Evolutionary conservation across 2,113 vertebrate genomes (phyloP).

Genomic region (Collichthys lucidus): DNA sequence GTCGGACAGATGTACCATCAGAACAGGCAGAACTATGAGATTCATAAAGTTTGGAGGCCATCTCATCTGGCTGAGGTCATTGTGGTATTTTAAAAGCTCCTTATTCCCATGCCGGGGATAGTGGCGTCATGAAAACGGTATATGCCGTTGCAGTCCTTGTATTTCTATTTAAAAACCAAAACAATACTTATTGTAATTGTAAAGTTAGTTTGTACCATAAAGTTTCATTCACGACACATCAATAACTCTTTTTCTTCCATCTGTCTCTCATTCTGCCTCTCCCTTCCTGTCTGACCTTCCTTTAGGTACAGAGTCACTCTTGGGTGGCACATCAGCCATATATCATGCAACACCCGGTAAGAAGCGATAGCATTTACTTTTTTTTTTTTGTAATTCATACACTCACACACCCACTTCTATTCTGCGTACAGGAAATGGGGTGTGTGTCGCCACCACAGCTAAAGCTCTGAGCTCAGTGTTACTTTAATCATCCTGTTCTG

Average conservation of each 20-base stretch:
- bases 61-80: conserved; percentile 3
- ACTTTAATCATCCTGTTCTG: conserved; percentile 59
- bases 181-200: not conserved
- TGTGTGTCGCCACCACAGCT: conserved; percentile 45
- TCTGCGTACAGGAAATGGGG: conserved; percentile 69
- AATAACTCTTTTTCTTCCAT: conserved; percentile 30
- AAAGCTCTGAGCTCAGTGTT: conserved; percentile 52
- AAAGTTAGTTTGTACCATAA: not conserved
- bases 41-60: not conserved
- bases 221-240: not conserved
- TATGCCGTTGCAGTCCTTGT: not conserved
- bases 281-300: conserved; percentile 16
- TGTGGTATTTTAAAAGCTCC: conserved; percentile 2
- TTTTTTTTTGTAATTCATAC: not conserved
- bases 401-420: not conserved
- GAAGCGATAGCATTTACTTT: conserved; percentile 53
- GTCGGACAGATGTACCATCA: not conserved
- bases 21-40: not conserved
- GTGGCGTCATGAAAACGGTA: no score
- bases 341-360: conserved; percentile 99
- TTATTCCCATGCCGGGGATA: no score
- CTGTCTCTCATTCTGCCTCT: conserved; percentile 14
- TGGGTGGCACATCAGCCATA: conserved; percentile 99
- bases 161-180: not conserved
- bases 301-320: conserved; percentile 96